These are phyloP conservation scores for Dromas ardeola DNA, from an alignment of 2,113 vertebrate species.

Conservation along the genomic window DNA sequence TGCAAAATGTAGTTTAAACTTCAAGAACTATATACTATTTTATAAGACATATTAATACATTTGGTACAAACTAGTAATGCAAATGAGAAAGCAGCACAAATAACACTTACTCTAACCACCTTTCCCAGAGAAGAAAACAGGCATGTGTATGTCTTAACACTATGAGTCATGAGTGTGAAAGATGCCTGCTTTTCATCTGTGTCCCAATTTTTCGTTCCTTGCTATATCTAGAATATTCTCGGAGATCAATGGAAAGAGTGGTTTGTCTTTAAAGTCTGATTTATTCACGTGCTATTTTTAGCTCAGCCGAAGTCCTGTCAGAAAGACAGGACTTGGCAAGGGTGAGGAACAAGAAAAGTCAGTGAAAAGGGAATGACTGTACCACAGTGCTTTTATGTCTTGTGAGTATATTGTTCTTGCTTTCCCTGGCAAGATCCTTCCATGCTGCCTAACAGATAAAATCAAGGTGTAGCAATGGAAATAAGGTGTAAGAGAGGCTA, in stretches of 20 bases:
- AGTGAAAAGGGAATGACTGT: background rate
- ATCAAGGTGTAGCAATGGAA: background rate
- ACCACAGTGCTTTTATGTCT: background rate
- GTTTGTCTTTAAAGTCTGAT: background rate
- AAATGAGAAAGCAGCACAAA: background rate
- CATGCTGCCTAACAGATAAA: background rate
- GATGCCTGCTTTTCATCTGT: background rate
- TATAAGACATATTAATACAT: background rate
- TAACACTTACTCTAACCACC: background rate
- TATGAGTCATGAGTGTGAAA: background rate
- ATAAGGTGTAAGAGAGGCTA: background rate
- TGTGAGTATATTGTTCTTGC: background rate
- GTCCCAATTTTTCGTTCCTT: background rate
- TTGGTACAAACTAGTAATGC: background rate
- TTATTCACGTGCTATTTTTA: conserved; percentile 23
- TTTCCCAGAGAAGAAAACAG: background rate
- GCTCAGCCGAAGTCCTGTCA: background rate
- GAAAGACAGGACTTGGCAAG: background rate
- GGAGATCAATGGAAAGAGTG: background rate
- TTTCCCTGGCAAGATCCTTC: background rate
- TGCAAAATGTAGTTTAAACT: background rate
- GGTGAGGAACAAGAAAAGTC: background rate
- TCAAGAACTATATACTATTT: background rate
- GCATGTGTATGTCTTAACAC: background rate
- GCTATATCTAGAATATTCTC: conserved; percentile 7